A percentile compares a stretch with the other conserved stretches of the same genome.
These are phyloP conservation scores for Lordiphosa stackelbergi DNA, from an alignment of 1,140 invertebrate species.

Conservation along the genomic window DNA sequence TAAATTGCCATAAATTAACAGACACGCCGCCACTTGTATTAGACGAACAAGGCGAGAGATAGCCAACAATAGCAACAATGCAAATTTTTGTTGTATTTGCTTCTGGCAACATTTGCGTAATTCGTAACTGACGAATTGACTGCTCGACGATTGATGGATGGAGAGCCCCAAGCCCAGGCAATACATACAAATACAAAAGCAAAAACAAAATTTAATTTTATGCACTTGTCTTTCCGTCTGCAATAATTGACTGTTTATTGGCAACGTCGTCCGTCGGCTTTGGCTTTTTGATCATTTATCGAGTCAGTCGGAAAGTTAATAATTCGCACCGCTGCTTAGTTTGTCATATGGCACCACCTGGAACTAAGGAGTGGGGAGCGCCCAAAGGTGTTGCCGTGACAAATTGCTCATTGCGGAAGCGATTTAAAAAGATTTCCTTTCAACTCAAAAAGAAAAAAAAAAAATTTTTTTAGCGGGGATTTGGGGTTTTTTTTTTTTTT, in stretches of 20 bases:
- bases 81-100: slow-evolving; percentile 32
- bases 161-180: slow-evolving; percentile 41
- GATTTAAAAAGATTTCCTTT: slow-evolving; percentile 39
- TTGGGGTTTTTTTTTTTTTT: no score
- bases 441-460: neutral
- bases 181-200: slow-evolving; percentile 1
- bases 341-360: slow-evolving; percentile 41
- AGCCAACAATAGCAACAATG: slow-evolving; percentile 34
- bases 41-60: slow-evolving; percentile 57
- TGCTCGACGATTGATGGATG: slow-evolving; percentile 36
- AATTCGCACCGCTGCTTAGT: slow-evolving; percentile 50
- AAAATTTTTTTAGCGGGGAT: slow-evolving; percentile 38
- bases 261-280: slow-evolving; percentile 57
- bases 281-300: slow-evolving; percentile 70
- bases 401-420: slow-evolving; percentile 66
- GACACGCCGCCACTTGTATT: slow-evolving; percentile 34
- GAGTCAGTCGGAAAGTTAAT: slow-evolving; percentile 39
- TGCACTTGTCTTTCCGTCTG: slow-evolving; percentile 48
- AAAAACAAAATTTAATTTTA: slow-evolving; percentile 53
- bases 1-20: slow-evolving; percentile 71
- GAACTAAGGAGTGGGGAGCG: neutral
- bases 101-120: slow-evolving; percentile 67
- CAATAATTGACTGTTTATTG: slow-evolving; percentile 73
- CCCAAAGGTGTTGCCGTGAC: slow-evolving; percentile 65
- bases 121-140: slow-evolving; percentile 38